Evolutionary conservation across 2,888 invertebrate species (phyloP), one percentile per base, ranked within the genome.

Genomic region (Proisotoma minuta): DNA sequence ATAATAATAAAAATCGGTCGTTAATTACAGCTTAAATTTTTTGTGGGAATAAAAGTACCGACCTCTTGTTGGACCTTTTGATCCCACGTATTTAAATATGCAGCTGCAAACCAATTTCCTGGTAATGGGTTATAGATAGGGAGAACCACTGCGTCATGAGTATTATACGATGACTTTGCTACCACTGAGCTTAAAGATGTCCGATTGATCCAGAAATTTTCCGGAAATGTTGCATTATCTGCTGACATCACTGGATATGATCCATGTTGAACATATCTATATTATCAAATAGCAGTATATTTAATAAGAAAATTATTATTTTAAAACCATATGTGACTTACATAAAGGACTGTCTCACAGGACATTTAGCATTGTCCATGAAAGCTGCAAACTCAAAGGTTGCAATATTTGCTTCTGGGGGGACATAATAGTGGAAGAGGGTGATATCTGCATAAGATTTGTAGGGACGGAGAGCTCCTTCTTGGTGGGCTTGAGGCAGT

Each of bases 221-320:
- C 84, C 0, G 89, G 88, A 75, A 89, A 88, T 51, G 84, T 82
- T 49, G 89, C 87, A 65, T 87, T 87, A 75, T 91, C 89, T 1
- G 91, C 89, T 75, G 85, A 87, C 63, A 92, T 85, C 2, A 91
- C 86, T 23, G 93, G 92, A 75, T 88, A 87, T 51, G 91, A 86
- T 18, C 88, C 89, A 72, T 87, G 84, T 76, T 91, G 91, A 59
- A 93, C 78, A 75, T 87, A 73, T 87, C 79, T 54, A 12, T 10
- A 39, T n/a, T n/a, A n/a, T n/a, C n/a, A n/a, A n/a, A n/a, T n/a
- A n/a, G n/a, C n/a, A n/a, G n/a, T n/a, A n/a, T n/a, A n/a, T n/a
- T n/a, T n/a, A n/a, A n/a, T n/a, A n/a, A n/a, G n/a, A n/a, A n/a
- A n/a, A n/a, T n/a, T n/a, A n/a, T n/a, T n/a, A n/a, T n/a, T n/a